Conservation (phyloP, 2,113 vertebrate genomes). For the Bufo bufo region DNA sequence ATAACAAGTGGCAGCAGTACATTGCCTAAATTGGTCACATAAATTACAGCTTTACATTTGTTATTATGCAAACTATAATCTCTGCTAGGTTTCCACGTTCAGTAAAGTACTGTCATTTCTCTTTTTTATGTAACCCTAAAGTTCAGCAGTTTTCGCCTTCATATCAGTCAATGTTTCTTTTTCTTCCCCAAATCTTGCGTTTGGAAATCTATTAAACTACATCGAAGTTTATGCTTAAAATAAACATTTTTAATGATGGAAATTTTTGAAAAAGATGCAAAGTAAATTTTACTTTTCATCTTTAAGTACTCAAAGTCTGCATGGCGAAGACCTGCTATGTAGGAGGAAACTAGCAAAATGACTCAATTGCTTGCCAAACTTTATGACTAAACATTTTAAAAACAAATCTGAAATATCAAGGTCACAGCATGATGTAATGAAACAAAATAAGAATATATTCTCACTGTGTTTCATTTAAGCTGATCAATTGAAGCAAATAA, state of each 20-base stretch:
- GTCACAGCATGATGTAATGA: constrained; percentile 4
- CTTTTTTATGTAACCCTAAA: constrained; percentile 12
- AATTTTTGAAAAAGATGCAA: constrained; percentile 23
- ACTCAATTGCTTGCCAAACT: constrained; percentile 1
- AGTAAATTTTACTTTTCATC: neutral
- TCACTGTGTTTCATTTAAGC: neutral
- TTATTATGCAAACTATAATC: constrained; percentile 17
- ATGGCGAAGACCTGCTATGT: constrained; percentile 6
- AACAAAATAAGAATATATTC: neutral
- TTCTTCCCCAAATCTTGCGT: neutral
- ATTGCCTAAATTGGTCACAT: constrained; percentile 34
- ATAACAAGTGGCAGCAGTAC: constrained; percentile 19
- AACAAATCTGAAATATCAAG: constrained; percentile 30
- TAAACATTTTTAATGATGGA: constrained; percentile 35
- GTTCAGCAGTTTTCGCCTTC: neutral
- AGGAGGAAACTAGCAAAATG: constrained; percentile 10
- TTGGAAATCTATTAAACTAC: neutral
- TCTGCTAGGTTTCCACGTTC: neutral
- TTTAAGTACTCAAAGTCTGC: neutral
- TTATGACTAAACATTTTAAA: constrained; percentile 29
- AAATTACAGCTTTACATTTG: constrained; percentile 31
- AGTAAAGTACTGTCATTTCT: constrained; percentile 20
- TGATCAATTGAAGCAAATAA: neutral
- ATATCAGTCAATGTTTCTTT: neutral
- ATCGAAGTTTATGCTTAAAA: constrained; percentile 13